phyloP scores from a whole-genome alignment of 30 jellyfish, hydroid and myxozoan genomes.

The Aurelia coerulea region DNA sequence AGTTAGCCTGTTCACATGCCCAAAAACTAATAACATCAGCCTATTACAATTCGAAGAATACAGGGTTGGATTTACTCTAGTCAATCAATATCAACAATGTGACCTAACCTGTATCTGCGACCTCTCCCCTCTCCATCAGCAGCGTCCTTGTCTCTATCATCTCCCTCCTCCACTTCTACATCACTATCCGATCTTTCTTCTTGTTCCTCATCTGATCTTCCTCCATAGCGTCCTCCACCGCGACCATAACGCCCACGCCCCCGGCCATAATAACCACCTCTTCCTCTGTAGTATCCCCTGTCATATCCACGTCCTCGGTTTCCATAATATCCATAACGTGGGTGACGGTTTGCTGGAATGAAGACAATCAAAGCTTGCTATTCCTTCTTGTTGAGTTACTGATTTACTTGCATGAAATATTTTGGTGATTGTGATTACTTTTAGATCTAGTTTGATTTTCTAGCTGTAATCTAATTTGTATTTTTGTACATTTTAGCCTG shows the following conservation, averaged over 20 bases:
- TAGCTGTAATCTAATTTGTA: no score
- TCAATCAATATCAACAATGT: no score
- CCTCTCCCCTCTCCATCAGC: constrained; percentile 43
- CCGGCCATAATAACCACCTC: constrained; percentile 51
- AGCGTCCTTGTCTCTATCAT: constrained; percentile 35
- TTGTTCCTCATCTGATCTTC: constrained; percentile 52
- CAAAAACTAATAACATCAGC: no score
- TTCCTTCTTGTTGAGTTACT: no score
- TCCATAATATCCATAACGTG: constrained; percentile 64
- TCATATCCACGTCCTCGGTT: constrained; percentile 79
- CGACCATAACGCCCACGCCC: constrained; percentile 73
- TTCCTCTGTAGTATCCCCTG: constrained; percentile 44
- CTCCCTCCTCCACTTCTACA: constrained; percentile 9
- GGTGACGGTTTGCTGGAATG: constrained; percentile 76
- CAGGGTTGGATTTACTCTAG: no score
- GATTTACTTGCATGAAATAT: no score
- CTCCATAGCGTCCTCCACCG: constrained; percentile 54
- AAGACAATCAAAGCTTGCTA: neutral
- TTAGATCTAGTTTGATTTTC: no score
- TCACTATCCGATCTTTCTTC: constrained; percentile 63
- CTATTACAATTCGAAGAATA: no score
- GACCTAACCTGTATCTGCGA: constrained; percentile 31
- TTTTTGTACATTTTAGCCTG: no score
- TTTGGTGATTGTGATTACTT: no score
- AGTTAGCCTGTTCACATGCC: no score